A percentile compares a stretch with the other conserved stretches of the same genome.
These are phyloP conservation scores for Macrotus californicus DNA, from an alignment of 2,113 vertebrate species.

Conservation along the genomic window DNA sequence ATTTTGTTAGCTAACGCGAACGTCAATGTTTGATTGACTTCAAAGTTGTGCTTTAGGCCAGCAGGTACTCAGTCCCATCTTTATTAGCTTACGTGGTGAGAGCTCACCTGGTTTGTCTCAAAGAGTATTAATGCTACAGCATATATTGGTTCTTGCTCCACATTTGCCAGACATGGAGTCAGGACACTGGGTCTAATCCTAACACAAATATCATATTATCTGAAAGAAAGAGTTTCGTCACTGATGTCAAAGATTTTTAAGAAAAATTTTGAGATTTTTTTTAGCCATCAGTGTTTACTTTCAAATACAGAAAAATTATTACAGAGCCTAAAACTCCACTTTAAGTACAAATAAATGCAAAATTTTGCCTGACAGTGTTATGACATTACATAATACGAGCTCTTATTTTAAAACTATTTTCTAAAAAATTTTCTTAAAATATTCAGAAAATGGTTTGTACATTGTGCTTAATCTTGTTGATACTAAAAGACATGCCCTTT, in stretches of 20 bases:
- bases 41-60: neutral
- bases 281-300: neutral
- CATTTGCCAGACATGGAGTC: neutral
- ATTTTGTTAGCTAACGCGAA: neutral
- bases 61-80: neutral
- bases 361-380: neutral
- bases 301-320: neutral
- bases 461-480: slow-evolving; percentile 12
- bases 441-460: neutral
- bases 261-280: neutral
- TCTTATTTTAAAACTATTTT: slow-evolving; percentile 4
- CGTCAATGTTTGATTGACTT: neutral
- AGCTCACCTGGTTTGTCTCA: neutral
- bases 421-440: neutral
- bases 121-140: neutral
- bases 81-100: too few species aligned
- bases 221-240: neutral
- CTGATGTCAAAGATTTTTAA: neutral
- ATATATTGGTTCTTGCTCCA: neutral
- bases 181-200: neutral
- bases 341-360: neutral
- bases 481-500: neutral
- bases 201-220: neutral
- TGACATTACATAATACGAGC: neutral
- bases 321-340: neutral